Conservation (phyloP, 2,888 invertebrate species). For the Dasypogon diadema region DNA sequence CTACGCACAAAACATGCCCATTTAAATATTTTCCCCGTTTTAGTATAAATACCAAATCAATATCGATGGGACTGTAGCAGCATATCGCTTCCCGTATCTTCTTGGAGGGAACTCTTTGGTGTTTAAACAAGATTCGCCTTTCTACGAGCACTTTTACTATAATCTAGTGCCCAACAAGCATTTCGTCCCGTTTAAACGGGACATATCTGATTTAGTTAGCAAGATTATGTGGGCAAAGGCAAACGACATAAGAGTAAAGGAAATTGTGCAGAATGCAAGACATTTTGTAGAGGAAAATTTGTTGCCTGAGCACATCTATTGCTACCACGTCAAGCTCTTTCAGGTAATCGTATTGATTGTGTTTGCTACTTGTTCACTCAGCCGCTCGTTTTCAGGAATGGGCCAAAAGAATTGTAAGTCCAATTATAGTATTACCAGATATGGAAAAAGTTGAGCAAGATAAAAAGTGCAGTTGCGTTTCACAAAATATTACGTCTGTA, state of each 20-base stretch:
- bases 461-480: slow-evolving; percentile 63
- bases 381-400: slow-evolving; percentile 78
- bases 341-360: slow-evolving; percentile 68
- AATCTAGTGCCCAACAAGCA: slow-evolving; percentile 82
- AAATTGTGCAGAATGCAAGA: slow-evolving; percentile 77
- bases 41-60: slow-evolving; percentile 96
- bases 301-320: slow-evolving; percentile 86
- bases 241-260: slow-evolving; percentile 76
- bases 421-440: slow-evolving; percentile 71
- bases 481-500: slow-evolving; percentile 24
- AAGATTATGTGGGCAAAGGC: slow-evolving; percentile 82
- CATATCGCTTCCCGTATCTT: slow-evolving; percentile 93
- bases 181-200: slow-evolving; percentile 83
- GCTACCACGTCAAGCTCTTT: slow-evolving; percentile 84
- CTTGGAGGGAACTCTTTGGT: slow-evolving; percentile 89
- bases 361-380: not conserved
- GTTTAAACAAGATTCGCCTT: slow-evolving; percentile 93
- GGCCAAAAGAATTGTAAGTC: slow-evolving; percentile 75
- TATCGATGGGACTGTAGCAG: slow-evolving; percentile 96
- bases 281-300: slow-evolving; percentile 82
- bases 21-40: no score
- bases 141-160: slow-evolving; percentile 94
- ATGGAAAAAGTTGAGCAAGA: slow-evolving; percentile 75
- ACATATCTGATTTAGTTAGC: slow-evolving; percentile 84
- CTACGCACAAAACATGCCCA: no score